Percentiles rank a stretch among this genome's conserved stretches.
Conservation (phyloP, 1,140 invertebrate genomes). For the Bombus soroeensis region DNA sequence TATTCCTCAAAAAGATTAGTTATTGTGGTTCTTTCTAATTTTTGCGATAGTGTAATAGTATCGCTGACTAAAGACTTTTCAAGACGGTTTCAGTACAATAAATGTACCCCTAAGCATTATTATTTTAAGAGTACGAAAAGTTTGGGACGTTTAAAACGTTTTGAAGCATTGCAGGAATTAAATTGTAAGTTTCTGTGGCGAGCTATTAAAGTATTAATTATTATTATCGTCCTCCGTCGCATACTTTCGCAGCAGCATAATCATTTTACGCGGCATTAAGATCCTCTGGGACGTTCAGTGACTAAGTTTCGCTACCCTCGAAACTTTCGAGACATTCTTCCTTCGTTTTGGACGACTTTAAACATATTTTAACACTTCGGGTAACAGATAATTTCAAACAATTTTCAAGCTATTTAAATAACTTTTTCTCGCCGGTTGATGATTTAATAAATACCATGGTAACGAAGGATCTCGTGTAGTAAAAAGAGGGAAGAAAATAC, state of each 20-base stretch:
- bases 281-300: neutral
- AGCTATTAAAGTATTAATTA: constrained; percentile 30
- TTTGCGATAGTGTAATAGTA: no score
- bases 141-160: neutral
- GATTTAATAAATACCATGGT: neutral
- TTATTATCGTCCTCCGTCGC: constrained; percentile 14
- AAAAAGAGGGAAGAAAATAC: neutral
- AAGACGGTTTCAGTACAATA: neutral
- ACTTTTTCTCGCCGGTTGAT: neutral
- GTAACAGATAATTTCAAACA: neutral
- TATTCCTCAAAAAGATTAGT: no score
- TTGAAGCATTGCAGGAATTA: neutral
- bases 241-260: constrained; percentile 24
- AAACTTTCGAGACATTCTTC: constrained; percentile 14
- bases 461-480: neutral
- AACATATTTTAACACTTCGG: neutral
- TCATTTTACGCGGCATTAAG: constrained; percentile 35
- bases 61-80: no score
- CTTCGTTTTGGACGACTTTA: neutral
- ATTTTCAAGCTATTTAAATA: neutral
- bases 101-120: neutral
- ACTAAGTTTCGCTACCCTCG: neutral
- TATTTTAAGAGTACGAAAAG: neutral
- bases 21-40: no score
- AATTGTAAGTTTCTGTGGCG: neutral